Conservation (phyloP, 2,113 vertebrate species). For the Poicephalus gulielmi region DNA sequence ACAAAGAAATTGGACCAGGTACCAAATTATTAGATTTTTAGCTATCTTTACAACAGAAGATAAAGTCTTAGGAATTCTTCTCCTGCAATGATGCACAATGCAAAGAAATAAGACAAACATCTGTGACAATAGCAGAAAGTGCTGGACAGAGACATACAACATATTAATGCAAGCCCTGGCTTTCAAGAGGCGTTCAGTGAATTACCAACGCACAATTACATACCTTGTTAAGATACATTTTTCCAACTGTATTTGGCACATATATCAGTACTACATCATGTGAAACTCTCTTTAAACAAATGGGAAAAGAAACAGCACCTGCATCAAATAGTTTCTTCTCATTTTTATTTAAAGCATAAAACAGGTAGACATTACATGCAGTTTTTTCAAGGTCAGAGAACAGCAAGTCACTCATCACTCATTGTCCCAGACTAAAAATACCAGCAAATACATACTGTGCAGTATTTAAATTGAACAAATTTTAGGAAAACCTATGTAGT, state of each 20-base stretch:
- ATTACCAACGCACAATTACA: background rate
- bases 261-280: background rate
- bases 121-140: background rate
- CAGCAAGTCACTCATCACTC: background rate
- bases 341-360: background rate
- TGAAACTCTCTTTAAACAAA: background rate
- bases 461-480: background rate
- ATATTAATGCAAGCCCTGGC: background rate
- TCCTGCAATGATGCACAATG: background rate
- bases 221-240: background rate
- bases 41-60: background rate
- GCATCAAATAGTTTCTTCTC: background rate
- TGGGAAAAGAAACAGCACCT: background rate
- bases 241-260: background rate
- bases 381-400: background rate
- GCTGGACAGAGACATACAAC: background rate
- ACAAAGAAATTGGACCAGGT: background rate
- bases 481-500: background rate
- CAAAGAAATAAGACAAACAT: background rate
- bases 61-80: background rate
- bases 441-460: background rate
- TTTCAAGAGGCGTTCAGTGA: background rate
- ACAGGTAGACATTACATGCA: background rate
- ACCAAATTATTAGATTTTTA: background rate
- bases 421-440: background rate